Conservation (phyloP, 2,888 invertebrate species). For the Apamea sordens region DNA sequence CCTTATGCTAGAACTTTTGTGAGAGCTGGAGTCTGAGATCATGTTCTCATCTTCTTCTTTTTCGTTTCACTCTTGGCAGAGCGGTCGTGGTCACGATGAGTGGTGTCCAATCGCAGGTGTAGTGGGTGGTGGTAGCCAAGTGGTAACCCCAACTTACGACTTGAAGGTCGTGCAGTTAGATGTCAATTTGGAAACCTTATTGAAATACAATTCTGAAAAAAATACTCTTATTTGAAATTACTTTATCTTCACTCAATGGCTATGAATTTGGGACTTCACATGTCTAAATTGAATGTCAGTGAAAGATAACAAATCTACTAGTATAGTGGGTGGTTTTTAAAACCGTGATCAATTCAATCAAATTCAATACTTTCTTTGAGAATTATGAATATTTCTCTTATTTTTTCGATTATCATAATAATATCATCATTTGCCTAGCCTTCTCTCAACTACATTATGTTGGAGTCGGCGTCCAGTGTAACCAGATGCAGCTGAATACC, state of each 20-base stretch:
- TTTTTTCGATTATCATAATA: neutral
- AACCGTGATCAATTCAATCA: neutral
- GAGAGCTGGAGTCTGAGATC: neutral
- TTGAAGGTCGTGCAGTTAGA: no score
- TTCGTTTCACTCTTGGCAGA: no score
- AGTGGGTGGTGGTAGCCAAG: no score
- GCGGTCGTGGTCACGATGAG: no score
- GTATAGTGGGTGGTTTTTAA: neutral
- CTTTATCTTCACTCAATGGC: slow-evolving; percentile 14
- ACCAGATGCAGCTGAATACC: neutral
- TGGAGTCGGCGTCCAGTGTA: neutral
- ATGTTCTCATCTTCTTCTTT: no score
- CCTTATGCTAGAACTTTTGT: no score
- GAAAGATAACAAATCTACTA: neutral
- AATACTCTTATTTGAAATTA: slow-evolving; percentile 1
- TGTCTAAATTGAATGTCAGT: slow-evolving; percentile 5
- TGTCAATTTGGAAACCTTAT: slow-evolving; percentile 13
- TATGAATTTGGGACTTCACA: slow-evolving; percentile 10
- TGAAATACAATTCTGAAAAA: slow-evolving; percentile 25
- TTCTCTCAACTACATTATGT: neutral
- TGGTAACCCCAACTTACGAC: no score
- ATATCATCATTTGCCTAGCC: neutral
- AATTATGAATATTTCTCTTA: neutral
- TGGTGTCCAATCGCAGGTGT: no score
- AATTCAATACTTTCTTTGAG: neutral